Base-by-base conservation (phyloP, 2,888 invertebrate species). In the Hypomecis atomaria region DNA sequence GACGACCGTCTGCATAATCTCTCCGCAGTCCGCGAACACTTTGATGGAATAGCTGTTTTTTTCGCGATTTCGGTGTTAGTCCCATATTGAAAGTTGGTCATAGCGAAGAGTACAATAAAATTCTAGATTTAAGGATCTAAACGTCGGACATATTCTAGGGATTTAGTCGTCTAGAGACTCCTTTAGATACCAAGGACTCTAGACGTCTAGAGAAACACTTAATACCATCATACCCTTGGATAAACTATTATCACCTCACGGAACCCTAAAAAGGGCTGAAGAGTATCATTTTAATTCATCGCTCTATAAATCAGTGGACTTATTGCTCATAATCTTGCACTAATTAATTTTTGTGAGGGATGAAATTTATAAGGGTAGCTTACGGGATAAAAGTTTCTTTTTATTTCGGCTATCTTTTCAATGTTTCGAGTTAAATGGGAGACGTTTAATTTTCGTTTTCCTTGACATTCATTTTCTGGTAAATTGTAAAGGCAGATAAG, bases 301-400 rank as follows among this genome's bases (percentile, higher is more conserved):
- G 62, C 74, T 66, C 62, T 69, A 81, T 83, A 83, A 83, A 83
- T 84, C 83, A 78, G 65, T 34, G 66, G 70, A 74, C 75, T 80
- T 83, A 83, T 83, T 83, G 77, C 78, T 78, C 78, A 77, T 82
- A 83, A 84, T 84, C 81, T 79, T 67, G 67, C 60, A 75, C 70
- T 81, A 84, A 84, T 84, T 84, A 84, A 81, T 84, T 84, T 83
- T 82, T 78, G 75, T 75, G 71, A 63, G 71, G 73, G 66, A 71
- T 73, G 65, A 70, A 76, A 71, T 72, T 81, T 77, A 74, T 72
- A 62, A 77, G 73, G 71, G 73, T 54, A 45, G 63, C 62, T 64
- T 65, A 57, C 53, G n/a, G 58, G 48, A 56, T 52, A 38, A 45
- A 63, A 66, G 23, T 62, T 65, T 67, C 62, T 62, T 56, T 43